Base-by-base conservation (phyloP, 30 jellyfish, hydroid and myxozoan genomes). In the Turritopsis dohrnii region DNA sequence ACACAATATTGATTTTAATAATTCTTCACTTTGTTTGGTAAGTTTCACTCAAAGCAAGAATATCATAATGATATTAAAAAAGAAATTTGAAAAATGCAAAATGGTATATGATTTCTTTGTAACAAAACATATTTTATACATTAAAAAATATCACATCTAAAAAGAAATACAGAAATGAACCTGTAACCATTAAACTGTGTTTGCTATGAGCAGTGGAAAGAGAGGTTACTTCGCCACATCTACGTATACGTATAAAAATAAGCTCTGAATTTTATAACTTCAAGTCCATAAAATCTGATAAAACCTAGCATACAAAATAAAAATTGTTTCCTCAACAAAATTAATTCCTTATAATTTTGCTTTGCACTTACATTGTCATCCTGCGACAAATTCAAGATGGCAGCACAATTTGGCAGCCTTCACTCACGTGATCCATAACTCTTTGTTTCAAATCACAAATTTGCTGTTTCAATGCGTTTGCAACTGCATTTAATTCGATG, bases 381-480 rank as follows among this genome's bases (percentile, higher is more conserved):
- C 30, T n/a, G n/a, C n/a, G n/a, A n/a, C n/a, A n/a, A 41, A 18
- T 23, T 80, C 53, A 80, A 23, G 87, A 65, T 13, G 99, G 90
- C 53, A 94, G 83, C 21, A 94, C 97, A 20, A 94, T 89, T 79
- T 94, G 99, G 81, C 99, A 94, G 22, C 99, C 99, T 76, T 94
- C 99, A 75, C 91, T 85, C 20, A 94, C 99, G 85, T 94, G 99
- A 72, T 94, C 99, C 99, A 94, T 94, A 13, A 94, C 99, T 25
- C 97, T 90, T 85, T 94, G 99, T 75, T 94, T 94, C 54, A 94
- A 65, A 72, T 94, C 99, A 53, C 99, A 94, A 22, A 94, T 96
- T 81, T 94, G 99, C 52, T 94, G 99, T 72, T 94, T 94, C 83
- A 94, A 83, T 29, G 99, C 99, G 81, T 94, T 94, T 28, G 99